Conservation (phyloP, 2,113 vertebrate genomes). For the Pithys albifrons region DNA sequence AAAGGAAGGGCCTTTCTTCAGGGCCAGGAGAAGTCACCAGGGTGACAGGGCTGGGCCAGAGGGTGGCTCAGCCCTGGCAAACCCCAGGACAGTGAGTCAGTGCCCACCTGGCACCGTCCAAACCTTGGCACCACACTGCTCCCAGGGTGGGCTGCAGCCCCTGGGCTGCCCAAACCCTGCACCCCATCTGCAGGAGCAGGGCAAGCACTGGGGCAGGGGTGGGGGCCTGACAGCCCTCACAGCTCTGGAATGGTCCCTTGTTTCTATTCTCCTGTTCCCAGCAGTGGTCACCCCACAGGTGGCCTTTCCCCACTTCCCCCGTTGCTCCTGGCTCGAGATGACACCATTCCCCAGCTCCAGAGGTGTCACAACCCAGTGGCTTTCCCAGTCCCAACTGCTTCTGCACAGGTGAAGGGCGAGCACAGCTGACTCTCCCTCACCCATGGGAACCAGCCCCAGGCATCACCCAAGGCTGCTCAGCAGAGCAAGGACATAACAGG, state of each 20-base stretch:
- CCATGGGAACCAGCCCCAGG: neutral
- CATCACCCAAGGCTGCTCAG: neutral
- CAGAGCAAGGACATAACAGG: neutral
- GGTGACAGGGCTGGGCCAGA: neutral
- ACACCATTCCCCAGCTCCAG: rapidly evolving
- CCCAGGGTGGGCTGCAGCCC: rapidly evolving
- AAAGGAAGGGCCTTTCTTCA: neutral
- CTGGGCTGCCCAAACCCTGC: neutral
- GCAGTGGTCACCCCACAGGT: neutral
- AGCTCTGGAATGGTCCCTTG: rapidly evolving
- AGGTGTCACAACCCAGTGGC: rapidly evolving
- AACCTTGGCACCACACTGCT: rapidly evolving
- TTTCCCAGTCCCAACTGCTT: neutral
- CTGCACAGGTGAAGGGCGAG: neutral
- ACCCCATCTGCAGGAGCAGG: rapidly evolving
- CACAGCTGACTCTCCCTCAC: neutral
- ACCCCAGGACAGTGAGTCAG: rapidly evolving
- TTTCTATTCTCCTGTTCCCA: slow-evolving; percentile 23
- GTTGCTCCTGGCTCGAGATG: neutral
- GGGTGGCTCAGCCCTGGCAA: neutral
- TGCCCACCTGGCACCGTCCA: rapidly evolving
- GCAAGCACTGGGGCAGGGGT: neutral
- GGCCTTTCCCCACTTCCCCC: slow-evolving; percentile 12
- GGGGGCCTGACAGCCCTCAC: neutral
- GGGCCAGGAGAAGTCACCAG: neutral